phyloP scores from a whole-genome alignment of 2,888 invertebrate species.

The Chrysomela aeneicollis region DNA sequence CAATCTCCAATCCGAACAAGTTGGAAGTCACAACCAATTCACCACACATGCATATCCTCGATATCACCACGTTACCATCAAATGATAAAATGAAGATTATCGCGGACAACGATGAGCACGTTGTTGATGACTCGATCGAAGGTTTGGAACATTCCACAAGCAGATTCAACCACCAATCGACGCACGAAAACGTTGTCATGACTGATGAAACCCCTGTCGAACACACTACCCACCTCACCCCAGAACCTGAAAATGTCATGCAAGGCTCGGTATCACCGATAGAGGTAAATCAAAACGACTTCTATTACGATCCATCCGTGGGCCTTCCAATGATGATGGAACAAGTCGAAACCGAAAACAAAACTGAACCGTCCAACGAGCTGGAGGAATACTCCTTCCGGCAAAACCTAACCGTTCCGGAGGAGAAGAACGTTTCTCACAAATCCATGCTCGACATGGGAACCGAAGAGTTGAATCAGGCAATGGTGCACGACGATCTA shows the following conservation, averaged over 20 bases:
- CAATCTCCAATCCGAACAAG: too few species aligned
- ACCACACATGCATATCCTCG: too few species aligned
- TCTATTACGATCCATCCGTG: conserved; percentile 15
- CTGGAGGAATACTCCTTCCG: background rate
- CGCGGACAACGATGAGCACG: background rate
- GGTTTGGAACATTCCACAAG: background rate
- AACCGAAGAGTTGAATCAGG: background rate
- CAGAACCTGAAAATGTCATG: background rate
- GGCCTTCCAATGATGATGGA: background rate
- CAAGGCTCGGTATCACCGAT: background rate
- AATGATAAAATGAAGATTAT: conserved; percentile 9
- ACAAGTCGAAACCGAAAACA: background rate
- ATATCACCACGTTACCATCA: too few species aligned
- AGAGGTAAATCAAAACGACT: conserved; percentile 16
- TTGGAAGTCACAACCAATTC: too few species aligned
- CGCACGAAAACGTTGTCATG: background rate
- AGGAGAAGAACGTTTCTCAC: background rate
- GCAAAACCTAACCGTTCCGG: background rate
- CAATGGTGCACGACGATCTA: conserved; percentile 6
- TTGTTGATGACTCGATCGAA: background rate
- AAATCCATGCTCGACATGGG: background rate
- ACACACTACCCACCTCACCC: background rate
- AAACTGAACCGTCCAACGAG: background rate
- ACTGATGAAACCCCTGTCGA: background rate
- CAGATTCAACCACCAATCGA: too few species aligned